Base-by-base conservation (phyloP, 2,797 vertebrate species). In the Poecilia gillii region DNA sequence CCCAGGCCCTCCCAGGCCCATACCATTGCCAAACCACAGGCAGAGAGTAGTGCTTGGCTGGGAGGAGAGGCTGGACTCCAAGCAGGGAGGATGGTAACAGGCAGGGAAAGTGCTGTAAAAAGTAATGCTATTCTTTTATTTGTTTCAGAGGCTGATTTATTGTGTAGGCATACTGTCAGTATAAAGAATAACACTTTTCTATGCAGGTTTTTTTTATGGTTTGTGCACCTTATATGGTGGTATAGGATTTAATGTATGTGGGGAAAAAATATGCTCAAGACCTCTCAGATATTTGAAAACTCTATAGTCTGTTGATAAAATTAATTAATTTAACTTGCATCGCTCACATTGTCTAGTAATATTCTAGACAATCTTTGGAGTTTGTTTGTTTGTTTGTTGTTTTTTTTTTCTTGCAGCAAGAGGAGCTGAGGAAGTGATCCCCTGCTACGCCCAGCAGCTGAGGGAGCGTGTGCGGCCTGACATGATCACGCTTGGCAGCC, bases 401-500 rank as follows among this genome's bases (percentile, higher is more conserved):
- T 31, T 68, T 74, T 82, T 80, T 86, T 88, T 87, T 92, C 91
- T 91, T 92, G 81, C 82, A 90, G 93, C 82, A 91, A 89, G 74
- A 70, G 81, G 77, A 83, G 89, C 89, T 71, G 90, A 93, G 36
- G 94, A 95, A 92, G 93, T 86, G 91, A 94, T 95, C 85, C 94
- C 95, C 85, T 90, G 90, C 83, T 96, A 97, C 90, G 89, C 94
- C 0, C 91, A 97, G 89, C 96, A 96, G 93, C 97, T 96, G 85
- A 96, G 96, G 93, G 96, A 95, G 90, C 91, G 93, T 51, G 95
- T 96, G 95, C 95, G 92, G 90, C 93, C 95, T 97, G 96, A 97
- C 90, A 95, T 97, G 95, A 96, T 98, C 94, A 95, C 96, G 91
- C 95, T 97, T 94, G 96, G 95, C 96, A 97, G 95, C 92, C 92